phyloP scores from a whole-genome alignment of 2,113 vertebrate species.

The Macquaria ambigua region DNA sequence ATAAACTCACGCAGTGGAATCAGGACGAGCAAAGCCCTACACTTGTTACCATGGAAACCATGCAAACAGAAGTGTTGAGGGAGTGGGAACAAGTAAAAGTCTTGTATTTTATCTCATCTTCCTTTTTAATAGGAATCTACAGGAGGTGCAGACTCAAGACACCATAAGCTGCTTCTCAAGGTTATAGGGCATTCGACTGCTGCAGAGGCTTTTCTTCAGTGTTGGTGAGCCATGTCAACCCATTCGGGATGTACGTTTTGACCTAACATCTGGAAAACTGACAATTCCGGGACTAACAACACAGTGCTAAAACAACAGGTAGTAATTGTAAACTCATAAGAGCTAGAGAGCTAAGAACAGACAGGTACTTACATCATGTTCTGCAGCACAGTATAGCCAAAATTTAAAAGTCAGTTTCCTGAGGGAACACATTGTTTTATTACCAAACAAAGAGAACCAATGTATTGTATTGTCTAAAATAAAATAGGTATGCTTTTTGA shows the following conservation, averaged over 20 bases:
- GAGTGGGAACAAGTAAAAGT: conserved; percentile 54
- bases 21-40: conserved; percentile 41
- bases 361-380: not conserved
- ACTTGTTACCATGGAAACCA: conserved; percentile 74
- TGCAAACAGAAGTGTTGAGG: conserved; percentile 53
- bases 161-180: not conserved
- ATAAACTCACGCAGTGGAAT: conserved; percentile 49
- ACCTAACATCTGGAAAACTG: not conserved
- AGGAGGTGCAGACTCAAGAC: not conserved
- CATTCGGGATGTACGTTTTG: not conserved
- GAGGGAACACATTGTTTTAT: not conserved
- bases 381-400: not conserved
- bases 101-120: conserved; percentile 26
- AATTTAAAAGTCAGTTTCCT: not conserved
- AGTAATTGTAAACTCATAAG: conserved; percentile 16
- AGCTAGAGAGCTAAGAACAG: not conserved
- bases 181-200: not conserved
- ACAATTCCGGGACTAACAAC: not conserved
- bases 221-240: not conserved
- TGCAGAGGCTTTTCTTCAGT: conserved; percentile 14
- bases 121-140: conserved; percentile 10
- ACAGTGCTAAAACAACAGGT: conserved; percentile 2
- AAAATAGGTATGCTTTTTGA: conserved; percentile 4
- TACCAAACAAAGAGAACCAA: not conserved
- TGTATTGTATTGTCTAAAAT: conserved; percentile 12